Percentiles rank a stretch among this genome's conserved stretches.
Evolutionary conservation across 2,797 vertebrate species (phyloP).

Genomic region (Smutsia gigantea): DNA sequence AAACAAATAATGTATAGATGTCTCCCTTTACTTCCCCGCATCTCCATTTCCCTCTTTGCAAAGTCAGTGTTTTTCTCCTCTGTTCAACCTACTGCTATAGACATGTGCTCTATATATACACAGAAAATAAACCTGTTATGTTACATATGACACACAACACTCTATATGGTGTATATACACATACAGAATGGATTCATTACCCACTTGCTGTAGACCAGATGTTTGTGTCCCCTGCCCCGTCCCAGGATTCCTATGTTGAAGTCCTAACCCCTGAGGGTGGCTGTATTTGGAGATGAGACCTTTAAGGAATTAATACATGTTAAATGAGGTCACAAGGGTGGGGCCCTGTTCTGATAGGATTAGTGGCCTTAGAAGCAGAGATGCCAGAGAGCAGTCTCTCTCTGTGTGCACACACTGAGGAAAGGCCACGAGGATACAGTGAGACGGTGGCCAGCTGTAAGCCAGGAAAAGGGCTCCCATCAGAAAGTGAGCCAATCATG

Average conservation of each 20-base stretch:
- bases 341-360: not conserved
- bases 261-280: not conserved
- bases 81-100: not conserved
- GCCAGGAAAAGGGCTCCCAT: not conserved
- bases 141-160: not conserved
- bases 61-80: not conserved
- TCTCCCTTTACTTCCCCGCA: not conserved
- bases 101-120: not conserved
- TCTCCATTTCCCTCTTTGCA: not conserved
- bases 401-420: accelerated
- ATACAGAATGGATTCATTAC: not conserved
- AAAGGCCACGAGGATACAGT: not conserved
- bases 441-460: not conserved
- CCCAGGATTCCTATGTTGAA: not conserved
- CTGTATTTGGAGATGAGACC: not conserved
- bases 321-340: not conserved
- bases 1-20: not conserved
- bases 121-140: not conserved
- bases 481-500: not conserved
- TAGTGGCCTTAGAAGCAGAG: not conserved
- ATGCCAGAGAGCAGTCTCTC: too few relatives aligned
- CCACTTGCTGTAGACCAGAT: too few relatives aligned
- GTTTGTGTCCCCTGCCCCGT: accelerated
- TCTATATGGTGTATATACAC: too few relatives aligned
- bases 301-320: not conserved